Evolutionary conservation across 2,888 invertebrate species (phyloP).

Genomic region (Malthinus seriepunctatus): DNA sequence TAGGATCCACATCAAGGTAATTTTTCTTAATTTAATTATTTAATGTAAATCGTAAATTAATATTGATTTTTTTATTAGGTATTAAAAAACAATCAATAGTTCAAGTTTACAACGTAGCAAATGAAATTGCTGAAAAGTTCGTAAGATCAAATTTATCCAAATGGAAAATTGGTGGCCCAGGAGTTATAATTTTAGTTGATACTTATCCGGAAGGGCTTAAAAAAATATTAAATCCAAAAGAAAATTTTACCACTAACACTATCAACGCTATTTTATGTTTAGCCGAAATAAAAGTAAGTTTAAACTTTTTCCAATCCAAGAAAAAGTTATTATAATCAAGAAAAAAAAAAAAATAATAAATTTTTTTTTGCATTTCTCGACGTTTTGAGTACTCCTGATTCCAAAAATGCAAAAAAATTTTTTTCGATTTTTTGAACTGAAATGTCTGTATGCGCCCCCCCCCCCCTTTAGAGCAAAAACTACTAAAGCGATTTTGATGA

Average conservation of each 20-base stretch:
- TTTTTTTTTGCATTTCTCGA: no score
- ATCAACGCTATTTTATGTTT: slow-evolving; percentile 63
- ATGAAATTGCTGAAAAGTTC: slow-evolving; percentile 56
- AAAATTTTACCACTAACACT: slow-evolving; percentile 52
- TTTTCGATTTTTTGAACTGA: no score
- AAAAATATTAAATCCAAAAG: slow-evolving; percentile 54
- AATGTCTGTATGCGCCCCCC: no score
- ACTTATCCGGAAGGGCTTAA: slow-evolving; percentile 64
- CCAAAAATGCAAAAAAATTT: no score
- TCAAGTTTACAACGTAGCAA: slow-evolving; percentile 62
- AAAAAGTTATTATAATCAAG: no score
- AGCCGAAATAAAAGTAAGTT: slow-evolving; percentile 63
- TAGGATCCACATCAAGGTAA: background rate
- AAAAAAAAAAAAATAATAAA: no score
- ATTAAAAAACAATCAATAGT: slow-evolving; percentile 61
- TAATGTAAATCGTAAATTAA: no score
- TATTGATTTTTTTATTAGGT: slow-evolving; percentile 52
- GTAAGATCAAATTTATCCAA: slow-evolving; percentile 56
- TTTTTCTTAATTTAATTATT: background rate
- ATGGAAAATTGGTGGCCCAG: slow-evolving; percentile 62
- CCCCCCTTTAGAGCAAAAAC: no score
- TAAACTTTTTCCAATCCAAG: no score
- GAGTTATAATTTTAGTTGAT: slow-evolving; percentile 65
- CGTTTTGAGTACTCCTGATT: no score
- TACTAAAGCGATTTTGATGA: no score